Evolutionary conservation across 1,140 invertebrate genomes (phyloP).

Genomic region (Lanistes nyassanus): DNA sequence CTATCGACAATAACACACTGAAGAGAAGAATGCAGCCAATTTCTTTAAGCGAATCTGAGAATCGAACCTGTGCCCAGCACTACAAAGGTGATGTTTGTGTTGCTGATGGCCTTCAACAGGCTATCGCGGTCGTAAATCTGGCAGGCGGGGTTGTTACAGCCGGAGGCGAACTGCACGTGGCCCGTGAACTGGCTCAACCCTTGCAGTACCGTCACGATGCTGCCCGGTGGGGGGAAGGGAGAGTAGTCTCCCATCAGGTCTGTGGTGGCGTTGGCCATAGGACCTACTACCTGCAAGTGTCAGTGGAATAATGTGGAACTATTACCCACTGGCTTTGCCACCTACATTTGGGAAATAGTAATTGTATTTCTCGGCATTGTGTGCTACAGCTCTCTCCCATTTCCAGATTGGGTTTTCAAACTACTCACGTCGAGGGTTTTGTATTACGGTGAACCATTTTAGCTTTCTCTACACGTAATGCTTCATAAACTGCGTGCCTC

Average conservation of each 20-base stretch:
- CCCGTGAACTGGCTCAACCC: conserved; percentile 42
- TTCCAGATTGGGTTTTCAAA: not conserved
- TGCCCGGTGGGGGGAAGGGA: conserved; percentile 42
- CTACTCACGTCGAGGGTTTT: not conserved
- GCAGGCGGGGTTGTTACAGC: conserved; percentile 51
- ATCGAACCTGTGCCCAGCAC: conserved; percentile 63
- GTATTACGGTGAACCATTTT: not conserved
- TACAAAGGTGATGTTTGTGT: conserved; percentile 54
- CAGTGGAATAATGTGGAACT: conserved; percentile 31
- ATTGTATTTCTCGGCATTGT: not conserved
- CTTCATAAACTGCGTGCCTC: not conserved
- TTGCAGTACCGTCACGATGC: conserved; percentile 51
- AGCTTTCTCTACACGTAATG: no score
- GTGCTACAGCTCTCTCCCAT: not conserved
- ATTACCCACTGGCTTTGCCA: not conserved
- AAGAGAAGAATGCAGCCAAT: no score
- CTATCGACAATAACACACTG: no score
- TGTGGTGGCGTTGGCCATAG: conserved; percentile 60
- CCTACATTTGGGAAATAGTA: not conserved
- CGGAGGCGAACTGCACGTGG: conserved; percentile 39
- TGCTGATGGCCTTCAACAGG: conserved; percentile 43
- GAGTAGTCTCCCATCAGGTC: conserved; percentile 62
- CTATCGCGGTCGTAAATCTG: conserved; percentile 38
- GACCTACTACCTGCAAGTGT: conserved; percentile 64
- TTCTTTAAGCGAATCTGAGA: not conserved